Percentiles rank a stretch among this genome's conserved stretches.
These are phyloP conservation scores for Pentalonia nigronervosa DNA, from an alignment of 1,140 invertebrate species.

Conservation along the genomic window DNA sequence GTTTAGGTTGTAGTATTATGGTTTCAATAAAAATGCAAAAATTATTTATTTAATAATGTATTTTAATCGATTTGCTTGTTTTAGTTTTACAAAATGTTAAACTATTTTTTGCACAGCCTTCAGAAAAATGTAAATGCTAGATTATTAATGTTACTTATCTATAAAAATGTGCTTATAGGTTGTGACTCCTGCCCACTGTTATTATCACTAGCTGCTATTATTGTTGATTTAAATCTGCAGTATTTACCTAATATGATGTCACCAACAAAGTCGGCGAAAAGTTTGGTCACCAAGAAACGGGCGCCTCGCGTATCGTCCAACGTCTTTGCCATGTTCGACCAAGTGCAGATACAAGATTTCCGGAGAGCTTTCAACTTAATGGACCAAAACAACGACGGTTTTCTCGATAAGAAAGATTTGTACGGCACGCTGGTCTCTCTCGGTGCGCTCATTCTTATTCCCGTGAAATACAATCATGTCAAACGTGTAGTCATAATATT, in stretches of 20 bases:
- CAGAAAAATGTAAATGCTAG: neutral
- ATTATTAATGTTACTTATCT: neutral
- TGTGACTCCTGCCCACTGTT: neutral
- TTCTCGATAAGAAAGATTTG: slow-evolving; percentile 98
- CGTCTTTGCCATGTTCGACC: slow-evolving; percentile 82
- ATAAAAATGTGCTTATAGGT: neutral
- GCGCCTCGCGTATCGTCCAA: slow-evolving; percentile 95
- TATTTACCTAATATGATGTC: slow-evolving; percentile 81
- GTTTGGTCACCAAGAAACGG: slow-evolving; percentile 92
- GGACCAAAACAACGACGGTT: slow-evolving; percentile 98
- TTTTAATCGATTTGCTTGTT: neutral
- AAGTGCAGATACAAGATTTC: slow-evolving; percentile 97
- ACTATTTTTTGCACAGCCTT: neutral
- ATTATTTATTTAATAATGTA: neutral
- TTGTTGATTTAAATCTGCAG: neutral
- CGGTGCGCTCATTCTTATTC: slow-evolving; percentile 68
- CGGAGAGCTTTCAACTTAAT: slow-evolving; percentile 99
- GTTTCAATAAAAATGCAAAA: neutral
- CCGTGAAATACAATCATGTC: too few species aligned
- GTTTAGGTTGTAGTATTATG: neutral
- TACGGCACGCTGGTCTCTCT: slow-evolving; percentile 98
- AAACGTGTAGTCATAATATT: too few species aligned
- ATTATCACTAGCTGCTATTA: neutral
- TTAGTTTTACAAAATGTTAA: neutral
- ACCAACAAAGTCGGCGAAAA: slow-evolving; percentile 86